Evolutionary conservation across 2,888 invertebrate genomes (phyloP).

Genomic region (Aphelenchoides bicaudatus): DNA sequence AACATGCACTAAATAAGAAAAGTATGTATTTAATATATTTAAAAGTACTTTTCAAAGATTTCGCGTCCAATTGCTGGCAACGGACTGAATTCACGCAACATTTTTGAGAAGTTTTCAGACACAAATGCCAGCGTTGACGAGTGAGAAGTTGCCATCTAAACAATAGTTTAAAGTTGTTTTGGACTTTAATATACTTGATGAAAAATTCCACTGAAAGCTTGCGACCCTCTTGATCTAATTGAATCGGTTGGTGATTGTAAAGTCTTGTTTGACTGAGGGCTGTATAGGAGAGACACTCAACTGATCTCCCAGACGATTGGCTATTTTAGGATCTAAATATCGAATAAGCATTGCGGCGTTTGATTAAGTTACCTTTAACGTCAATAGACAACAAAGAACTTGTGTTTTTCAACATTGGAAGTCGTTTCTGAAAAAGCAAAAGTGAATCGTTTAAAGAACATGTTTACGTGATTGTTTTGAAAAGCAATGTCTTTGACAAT

Average conservation of each 20-base stretch:
- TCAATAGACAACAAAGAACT: background rate
- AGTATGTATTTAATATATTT: background rate
- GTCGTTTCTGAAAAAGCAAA: too few species aligned
- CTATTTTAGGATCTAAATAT: background rate
- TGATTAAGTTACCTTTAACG: background rate
- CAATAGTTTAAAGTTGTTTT: background rate
- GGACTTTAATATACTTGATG: slow-evolving; percentile 15
- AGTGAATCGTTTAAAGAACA: too few species aligned
- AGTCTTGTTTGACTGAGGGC: slow-evolving; percentile 7
- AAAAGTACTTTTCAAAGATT: slow-evolving; percentile 24
- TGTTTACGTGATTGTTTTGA: background rate
- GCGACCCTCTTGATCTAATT: background rate
- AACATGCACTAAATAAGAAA: slow-evolving; percentile 21
- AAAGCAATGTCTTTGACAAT: slow-evolving; percentile 13
- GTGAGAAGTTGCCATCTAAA: slow-evolving; percentile 18
- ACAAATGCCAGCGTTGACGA: slow-evolving; percentile 18
- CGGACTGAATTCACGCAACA: slow-evolving; percentile 11
- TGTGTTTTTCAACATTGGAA: slow-evolving; percentile 6
- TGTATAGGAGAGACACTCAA: background rate
- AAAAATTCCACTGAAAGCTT: slow-evolving; percentile 11
- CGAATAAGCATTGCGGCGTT: background rate
- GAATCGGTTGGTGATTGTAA: slow-evolving; percentile 14
- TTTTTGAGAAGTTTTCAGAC: slow-evolving; percentile 3
- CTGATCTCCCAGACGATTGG: too few species aligned
- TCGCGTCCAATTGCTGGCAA: slow-evolving; percentile 16